Base-by-base conservation (phyloP, 2,888 invertebrate species). In the Hololepta plana region DNA sequence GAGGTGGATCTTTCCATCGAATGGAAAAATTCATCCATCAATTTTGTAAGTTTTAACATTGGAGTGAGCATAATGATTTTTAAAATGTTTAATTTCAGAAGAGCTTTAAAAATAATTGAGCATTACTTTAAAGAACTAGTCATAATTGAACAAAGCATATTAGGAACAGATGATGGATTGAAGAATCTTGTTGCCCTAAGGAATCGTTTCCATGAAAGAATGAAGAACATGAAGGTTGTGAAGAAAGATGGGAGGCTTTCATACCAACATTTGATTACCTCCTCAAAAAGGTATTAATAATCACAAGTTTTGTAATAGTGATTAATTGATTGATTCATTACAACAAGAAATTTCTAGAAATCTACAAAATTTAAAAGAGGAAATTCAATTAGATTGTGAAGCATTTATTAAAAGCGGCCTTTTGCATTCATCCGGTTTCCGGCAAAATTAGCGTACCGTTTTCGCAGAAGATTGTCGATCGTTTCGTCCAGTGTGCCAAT, bases 351-450 rank as follows among this genome's bases (percentile, higher is more conserved):
- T 49, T 14, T 42, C 46, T 15, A 46, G 41, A 35, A 38, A 39
- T 26, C 30, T 65, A 3, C 69, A 65, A 42, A 60, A 73, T 44
- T 53, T 82, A 19, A 24, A 32, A 3, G 75, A 84, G 46, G 93
- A 95, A 60, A 71, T 95, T 24, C 84, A 87, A 59, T 60, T 98
- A 20, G 84, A 87, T 37, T 79, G 79, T 44, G 33, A 95, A 93
- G 56, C 98, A 99, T 60, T 74, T 99, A 45, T 59, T 99, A 8
- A 99, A 99, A 53, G 79, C 91, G n/a, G 98, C 98, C 1, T 99
- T 98, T 55, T 95, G 91, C 58, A 72, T 99, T 30, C 98, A 99
- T 60, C 98, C 98, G 1, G 88, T 93, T 54, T 95, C 93, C 23
- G 96, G 93, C 1, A 80, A 87, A 55, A 72, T 98, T 14, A 95